These are phyloP conservation scores for Nephrotoma guestfalica DNA, from an alignment of 2,888 invertebrate genomes.

Conservation along the genomic window DNA sequence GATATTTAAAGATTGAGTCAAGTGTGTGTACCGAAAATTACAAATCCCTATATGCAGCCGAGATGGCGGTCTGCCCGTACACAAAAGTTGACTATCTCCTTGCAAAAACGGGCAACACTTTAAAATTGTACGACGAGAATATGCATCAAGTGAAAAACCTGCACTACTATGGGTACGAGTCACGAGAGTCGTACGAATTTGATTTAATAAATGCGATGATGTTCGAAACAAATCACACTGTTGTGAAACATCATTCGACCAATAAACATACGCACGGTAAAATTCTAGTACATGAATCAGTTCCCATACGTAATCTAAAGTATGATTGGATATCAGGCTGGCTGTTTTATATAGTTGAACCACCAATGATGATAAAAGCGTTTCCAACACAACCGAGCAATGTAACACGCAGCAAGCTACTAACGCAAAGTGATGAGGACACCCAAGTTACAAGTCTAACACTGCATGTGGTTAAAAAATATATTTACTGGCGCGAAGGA, in stretches of 20 bases:
- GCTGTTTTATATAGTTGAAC: background rate
- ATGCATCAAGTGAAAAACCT: background rate
- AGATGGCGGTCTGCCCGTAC: background rate
- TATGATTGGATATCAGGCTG: background rate
- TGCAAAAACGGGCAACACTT: background rate
- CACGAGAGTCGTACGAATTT: background rate
- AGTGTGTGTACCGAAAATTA: background rate
- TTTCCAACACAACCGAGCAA: background rate
- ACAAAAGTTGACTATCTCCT: background rate
- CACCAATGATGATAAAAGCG: background rate
- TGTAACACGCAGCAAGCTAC: background rate
- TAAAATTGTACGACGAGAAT: background rate
- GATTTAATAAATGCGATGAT: background rate
- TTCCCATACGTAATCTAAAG: background rate
- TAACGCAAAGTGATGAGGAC: background rate
- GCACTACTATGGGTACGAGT: background rate
- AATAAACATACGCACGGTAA: background rate
- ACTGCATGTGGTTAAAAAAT: background rate
- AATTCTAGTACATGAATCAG: background rate
- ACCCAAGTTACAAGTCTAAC: background rate
- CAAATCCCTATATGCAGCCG: background rate
- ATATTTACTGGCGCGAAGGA: background rate
- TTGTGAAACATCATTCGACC: background rate
- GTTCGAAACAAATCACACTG: background rate
- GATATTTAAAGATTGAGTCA: background rate